phyloP scores from a whole-genome alignment of 2,797 vertebrate genomes.

The Esox lucius region DNA sequence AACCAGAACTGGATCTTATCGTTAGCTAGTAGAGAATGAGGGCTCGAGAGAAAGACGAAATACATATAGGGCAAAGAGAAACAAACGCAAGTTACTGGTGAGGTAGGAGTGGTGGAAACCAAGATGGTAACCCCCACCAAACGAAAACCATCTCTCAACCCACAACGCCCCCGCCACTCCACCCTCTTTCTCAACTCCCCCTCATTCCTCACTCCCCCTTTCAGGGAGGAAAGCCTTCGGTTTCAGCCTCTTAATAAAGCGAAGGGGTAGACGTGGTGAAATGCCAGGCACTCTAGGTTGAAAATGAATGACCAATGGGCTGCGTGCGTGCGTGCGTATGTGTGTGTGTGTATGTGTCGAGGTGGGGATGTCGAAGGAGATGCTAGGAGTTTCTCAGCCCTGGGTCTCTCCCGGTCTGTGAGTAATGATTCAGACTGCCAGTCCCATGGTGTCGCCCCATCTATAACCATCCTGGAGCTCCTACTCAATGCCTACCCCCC shows the following conservation, averaged over 20 bases:
- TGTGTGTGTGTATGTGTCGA: constrained; percentile 24
- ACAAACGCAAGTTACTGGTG: constrained; percentile 36
- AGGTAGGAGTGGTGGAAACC: constrained; percentile 57
- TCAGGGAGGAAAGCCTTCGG: constrained; percentile 31
- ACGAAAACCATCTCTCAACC: constrained; percentile 80
- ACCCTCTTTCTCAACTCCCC: constrained; percentile 2
- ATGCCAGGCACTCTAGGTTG: constrained; percentile 80
- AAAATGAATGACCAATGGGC: constrained; percentile 80
- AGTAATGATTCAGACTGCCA: constrained; percentile 93
- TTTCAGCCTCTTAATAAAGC: constrained; percentile 83
- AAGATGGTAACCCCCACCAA: constrained; percentile 51
- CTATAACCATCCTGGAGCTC: constrained; percentile 89
- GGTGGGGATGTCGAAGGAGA: constrained; percentile 18
- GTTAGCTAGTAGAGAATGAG: neutral
- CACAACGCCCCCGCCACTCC: constrained; percentile 22
- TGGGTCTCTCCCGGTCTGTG: constrained; percentile 81
- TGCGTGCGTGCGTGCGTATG: constrained; percentile 19
- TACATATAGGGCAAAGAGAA: constrained; percentile 42
- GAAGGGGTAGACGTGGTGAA: constrained; percentile 84
- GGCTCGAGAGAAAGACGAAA: constrained; percentile 6
- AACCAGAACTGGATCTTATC: neutral
- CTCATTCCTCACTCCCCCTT: constrained; percentile 74
- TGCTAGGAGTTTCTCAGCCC: constrained; percentile 61
- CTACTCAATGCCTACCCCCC: constrained; percentile 62
- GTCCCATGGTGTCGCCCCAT: constrained; percentile 89